Evolutionary conservation across 92 coral and sea anemone genomes (phyloP), one percentile per base, ranked within the genome.

Genomic region (Zoanthus sansibaricus): DNA sequence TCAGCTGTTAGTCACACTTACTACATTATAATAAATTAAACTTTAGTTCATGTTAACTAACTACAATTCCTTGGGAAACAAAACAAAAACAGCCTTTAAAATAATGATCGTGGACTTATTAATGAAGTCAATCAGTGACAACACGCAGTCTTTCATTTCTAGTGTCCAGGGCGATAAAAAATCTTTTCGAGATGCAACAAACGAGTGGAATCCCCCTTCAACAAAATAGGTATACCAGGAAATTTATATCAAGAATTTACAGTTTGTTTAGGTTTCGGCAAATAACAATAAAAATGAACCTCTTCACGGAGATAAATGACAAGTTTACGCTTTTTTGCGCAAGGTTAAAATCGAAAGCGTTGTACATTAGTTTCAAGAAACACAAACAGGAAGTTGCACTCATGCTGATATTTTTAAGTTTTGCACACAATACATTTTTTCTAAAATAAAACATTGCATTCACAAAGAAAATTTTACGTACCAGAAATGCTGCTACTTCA

Each of bases 161-260:
- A 58, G 66, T 14, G 66, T 58, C 66, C 66, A 58, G 66, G n/a
- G 66, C 66, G n/a, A 58, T 58, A 58, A 58, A 25, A 58, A 58
- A 58, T 13, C 18, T 17, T 11, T 58, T 14, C 18, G 66, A 58
- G n/a, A 58, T 58, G 2, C 16, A 58, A 58, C 66, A 14, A 58
- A 52, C 70, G 37, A 67, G 84, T 7, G 84, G 84, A 79, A 61
- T 79, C 84, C 84, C 84, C 84, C 55, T 79, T 79, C n/a, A 64
- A 79, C 37, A 62, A 79, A 51, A 20, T 75, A 44, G 16, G 37
- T 9, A 79, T 17, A 42, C 10, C 55, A 16, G 4, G 61, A 4
- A 6, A 6, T 9, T 31, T 44, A 4, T n/a, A 15, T 12, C 21
- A 55, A 64, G 4, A 37, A 1, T 46, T n/a, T 0, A 15, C 3